phyloP scores from a whole-genome alignment of 2,113 vertebrate species.

The Platysternon megacephalum region DNA sequence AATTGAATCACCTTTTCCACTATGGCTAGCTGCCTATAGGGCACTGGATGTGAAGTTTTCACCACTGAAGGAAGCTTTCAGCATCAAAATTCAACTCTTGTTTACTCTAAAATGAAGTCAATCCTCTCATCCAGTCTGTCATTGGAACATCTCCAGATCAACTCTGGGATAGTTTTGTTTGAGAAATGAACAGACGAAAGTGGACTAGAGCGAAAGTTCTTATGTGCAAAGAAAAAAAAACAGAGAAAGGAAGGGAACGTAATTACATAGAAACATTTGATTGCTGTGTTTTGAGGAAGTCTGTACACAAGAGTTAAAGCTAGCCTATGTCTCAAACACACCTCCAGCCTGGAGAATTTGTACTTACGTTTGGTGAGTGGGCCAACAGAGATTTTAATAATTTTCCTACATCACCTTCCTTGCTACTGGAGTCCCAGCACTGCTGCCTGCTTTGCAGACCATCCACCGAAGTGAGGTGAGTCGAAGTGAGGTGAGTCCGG shows the following conservation, averaged over 20 bases:
- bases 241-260: background rate
- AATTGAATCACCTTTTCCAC: background rate
- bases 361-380: background rate
- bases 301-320: background rate
- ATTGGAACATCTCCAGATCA: background rate
- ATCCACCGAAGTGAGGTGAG: too few relatives aligned
- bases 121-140: background rate
- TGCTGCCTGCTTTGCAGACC: too few relatives aligned
- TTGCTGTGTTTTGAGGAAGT: background rate
- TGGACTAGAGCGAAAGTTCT: background rate
- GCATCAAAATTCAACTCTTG: background rate
- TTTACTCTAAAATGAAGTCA: background rate
- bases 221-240: background rate
- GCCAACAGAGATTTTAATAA: background rate
- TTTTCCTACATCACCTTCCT: background rate
- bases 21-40: background rate
- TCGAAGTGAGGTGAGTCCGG: too few relatives aligned
- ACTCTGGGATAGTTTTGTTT: background rate
- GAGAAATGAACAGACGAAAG: accelerated
- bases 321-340: background rate
- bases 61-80: background rate
- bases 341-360: background rate
- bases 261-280: background rate
- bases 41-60: accelerated
- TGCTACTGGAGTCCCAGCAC: too few relatives aligned